Conservation (phyloP, 2,797 vertebrate genomes). For the Centropyge bicolor region DNA sequence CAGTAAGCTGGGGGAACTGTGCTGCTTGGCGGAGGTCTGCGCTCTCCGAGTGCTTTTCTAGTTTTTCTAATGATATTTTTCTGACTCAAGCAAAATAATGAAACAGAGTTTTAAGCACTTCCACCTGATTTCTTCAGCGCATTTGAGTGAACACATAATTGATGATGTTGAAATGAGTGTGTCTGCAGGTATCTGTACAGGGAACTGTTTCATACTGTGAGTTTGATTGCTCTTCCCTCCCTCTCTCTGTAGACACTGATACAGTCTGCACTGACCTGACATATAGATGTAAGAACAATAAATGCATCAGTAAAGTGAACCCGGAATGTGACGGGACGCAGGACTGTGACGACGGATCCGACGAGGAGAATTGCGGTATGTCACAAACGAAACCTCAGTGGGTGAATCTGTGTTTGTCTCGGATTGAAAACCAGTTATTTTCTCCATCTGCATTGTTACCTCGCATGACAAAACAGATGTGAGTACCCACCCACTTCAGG, state of each 20-base stretch:
- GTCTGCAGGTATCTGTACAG: not conserved
- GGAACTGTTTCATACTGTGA: not conserved
- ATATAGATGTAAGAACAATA: slow-evolving; percentile 86
- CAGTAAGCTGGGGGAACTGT: no score
- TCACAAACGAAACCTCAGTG: not conserved
- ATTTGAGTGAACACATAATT: not conserved
- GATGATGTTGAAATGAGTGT: not conserved
- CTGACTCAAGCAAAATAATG: not conserved
- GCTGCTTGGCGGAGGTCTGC: no score
- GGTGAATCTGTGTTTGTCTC: not conserved
- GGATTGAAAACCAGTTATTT: not conserved
- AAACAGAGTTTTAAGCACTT: not conserved
- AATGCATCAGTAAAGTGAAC: slow-evolving; percentile 90
- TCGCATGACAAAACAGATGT: slow-evolving; percentile 16
- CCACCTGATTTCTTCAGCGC: no score
- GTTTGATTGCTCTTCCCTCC: not conserved
- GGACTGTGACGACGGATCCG: slow-evolving; percentile 92
- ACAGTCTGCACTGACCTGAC: slow-evolving; percentile 82
- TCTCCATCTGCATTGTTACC: not conserved
- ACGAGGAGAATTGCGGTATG: slow-evolving; percentile 90
- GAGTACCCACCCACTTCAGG: not conserved
- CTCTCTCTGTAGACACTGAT: not conserved
- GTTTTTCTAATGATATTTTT: not conserved
- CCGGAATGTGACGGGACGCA: slow-evolving; percentile 89
- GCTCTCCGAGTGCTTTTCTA: no score